A percentile compares a stretch with the other conserved stretches of the same genome.
phyloP scores from a whole-genome alignment of 2,113 vertebrate genomes.

The Albula goreensis region DNA sequence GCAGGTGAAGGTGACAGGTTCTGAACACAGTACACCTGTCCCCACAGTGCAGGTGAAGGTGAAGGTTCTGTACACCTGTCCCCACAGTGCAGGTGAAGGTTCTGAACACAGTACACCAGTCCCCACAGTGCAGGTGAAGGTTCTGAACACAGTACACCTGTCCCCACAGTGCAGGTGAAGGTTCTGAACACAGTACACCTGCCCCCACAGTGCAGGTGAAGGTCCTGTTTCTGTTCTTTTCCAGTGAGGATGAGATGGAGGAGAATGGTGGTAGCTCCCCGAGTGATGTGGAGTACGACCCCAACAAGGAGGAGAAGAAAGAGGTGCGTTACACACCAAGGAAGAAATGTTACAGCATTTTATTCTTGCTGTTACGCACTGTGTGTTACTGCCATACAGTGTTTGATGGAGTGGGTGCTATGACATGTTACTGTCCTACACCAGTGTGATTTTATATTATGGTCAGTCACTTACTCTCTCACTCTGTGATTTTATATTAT shows the following conservation, averaged over 20 bases:
- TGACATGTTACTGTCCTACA: too few relatives aligned
- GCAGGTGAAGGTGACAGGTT: too few relatives aligned
- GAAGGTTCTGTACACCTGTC: too few relatives aligned
- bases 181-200: background rate
- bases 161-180: too few relatives aligned
- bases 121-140: too few relatives aligned
- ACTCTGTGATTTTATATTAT: background rate
- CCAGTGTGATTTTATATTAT: background rate
- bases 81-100: too few relatives aligned
- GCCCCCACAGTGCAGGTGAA: background rate
- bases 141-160: background rate
- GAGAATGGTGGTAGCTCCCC: conserved; percentile 73
- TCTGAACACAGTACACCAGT: too few relatives aligned
- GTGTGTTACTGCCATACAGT: too few relatives aligned
- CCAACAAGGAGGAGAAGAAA: conserved; percentile 86
- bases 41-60: too few relatives aligned
- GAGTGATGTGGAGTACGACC: conserved; percentile 77
- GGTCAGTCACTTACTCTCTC: background rate
- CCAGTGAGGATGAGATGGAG: conserved; percentile 88
- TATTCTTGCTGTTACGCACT: too few relatives aligned
- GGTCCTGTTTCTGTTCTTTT: conserved; percentile 54
- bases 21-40: background rate
- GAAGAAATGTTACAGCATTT: background rate
- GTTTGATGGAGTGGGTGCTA: too few relatives aligned
- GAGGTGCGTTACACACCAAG: conserved; percentile 69